Evolutionary conservation across 1,140 invertebrate species (phyloP), one percentile per base, ranked within the genome.

Genomic region (Solenopsis invicta): DNA sequence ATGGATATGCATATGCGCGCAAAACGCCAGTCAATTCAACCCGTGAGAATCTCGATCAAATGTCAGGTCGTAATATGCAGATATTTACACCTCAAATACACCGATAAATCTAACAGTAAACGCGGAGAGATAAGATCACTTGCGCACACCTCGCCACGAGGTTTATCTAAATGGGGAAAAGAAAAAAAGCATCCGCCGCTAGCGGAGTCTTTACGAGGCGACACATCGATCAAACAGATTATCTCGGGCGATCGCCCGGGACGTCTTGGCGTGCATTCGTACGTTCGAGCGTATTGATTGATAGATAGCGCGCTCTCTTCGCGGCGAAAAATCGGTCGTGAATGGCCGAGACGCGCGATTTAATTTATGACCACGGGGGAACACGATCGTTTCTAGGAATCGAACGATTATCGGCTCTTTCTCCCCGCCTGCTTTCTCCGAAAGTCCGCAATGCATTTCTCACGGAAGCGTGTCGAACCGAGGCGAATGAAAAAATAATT

Each of bases 151-250:
- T 16, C 29, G 12, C 50, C 34, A 18, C n/a, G 1, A 18, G n/a
- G 16, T 13, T 48, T 45, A 41, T 18, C 71, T 34, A 48, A 64
- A 34, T 34, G 16, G 9, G 54, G 24, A 75, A 56, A 74, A n/a
- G 21, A 75, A 56, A 74, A 41, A 41, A 41, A 41, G 41, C 21
- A 12, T 21, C 6, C 45, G 21, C 18, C 6, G 21, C 5, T 24
- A n/a, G 34, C 45, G 18, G 12, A 66, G 6, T 64, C n/a, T 34
- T 66, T 66, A 50, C 18, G 16, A 21, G 41, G 59, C 61, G 76
- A 78, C 41, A 66, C 41, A 78, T 78, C 59, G 76, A 78, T 78
- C 76, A 78, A 34, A 0, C 62, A 12, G 59, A 77, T 64, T 66
- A 66, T 50, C 76, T 66, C 34, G 0, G 12, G 8, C 59, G 45